phyloP scores from a whole-genome alignment of 1,140 invertebrate genomes.

The Metaphire vulgaris region DNA sequence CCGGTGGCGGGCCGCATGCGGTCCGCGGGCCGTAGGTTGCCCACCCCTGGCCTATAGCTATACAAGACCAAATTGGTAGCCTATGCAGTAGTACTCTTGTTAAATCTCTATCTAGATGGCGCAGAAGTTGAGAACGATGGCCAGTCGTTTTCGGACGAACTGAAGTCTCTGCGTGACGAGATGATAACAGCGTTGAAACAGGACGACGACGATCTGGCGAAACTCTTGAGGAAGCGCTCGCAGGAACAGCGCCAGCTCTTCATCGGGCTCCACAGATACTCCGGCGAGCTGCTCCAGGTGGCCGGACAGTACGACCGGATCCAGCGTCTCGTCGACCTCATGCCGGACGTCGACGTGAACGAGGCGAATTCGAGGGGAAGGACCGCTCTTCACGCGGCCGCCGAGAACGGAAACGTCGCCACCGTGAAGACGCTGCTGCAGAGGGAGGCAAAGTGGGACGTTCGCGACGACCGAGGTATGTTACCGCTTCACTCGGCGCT shows the following conservation, averaged over 20 bases:
- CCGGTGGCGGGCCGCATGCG: too few species aligned
- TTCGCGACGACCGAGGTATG: neutral
- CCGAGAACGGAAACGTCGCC: neutral
- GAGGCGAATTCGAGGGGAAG: neutral
- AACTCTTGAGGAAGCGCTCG: neutral
- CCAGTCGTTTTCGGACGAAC: too few species aligned
- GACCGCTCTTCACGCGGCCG: neutral
- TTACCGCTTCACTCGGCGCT: neutral
- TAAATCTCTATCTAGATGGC: too few species aligned
- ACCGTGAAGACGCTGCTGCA: neutral
- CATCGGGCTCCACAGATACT: neutral
- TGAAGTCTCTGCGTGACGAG: too few species aligned
- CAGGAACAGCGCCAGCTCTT: neutral
- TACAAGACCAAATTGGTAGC: too few species aligned
- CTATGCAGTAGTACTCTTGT: too few species aligned
- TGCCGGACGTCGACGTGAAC: neutral
- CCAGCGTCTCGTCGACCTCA: neutral
- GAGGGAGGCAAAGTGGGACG: neutral
- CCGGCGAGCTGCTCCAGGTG: neutral
- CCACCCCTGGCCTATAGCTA: too few species aligned
- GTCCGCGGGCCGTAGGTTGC: too few species aligned
- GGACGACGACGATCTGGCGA: neutral
- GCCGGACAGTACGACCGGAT: neutral
- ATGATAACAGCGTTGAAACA: neutral
- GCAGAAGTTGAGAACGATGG: too few species aligned